These are phyloP conservation scores for Protonibea diacanthus DNA, from an alignment of 2,797 vertebrate species.

Conservation along the genomic window DNA sequence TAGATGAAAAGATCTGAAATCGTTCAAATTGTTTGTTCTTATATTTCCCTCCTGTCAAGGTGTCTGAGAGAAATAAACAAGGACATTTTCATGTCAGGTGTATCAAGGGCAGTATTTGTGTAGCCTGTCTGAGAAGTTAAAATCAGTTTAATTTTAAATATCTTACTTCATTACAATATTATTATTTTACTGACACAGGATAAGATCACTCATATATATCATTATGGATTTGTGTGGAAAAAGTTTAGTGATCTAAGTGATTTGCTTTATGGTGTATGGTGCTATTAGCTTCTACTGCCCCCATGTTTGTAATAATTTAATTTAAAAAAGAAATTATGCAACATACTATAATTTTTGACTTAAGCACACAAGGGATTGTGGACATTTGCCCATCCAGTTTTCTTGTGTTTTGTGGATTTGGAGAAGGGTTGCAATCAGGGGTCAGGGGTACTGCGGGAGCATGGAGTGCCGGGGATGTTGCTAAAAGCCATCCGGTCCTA, in stretches of 20 bases:
- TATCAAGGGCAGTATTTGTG: neutral
- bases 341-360: neutral
- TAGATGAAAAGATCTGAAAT: neutral
- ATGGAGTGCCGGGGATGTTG: neutral
- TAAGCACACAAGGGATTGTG: neutral
- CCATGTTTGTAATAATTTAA: neutral
- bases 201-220: neutral
- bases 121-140: neutral
- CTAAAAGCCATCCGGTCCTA: neutral
- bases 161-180: neutral
- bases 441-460: no score
- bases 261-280: neutral
- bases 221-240: neutral
- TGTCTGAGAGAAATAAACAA: neutral
- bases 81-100: neutral
- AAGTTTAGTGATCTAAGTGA: neutral
- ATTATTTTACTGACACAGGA: neutral
- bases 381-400: neutral
- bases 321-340: neutral
- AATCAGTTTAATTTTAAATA: neutral
- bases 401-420: neutral
- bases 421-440: neutral
- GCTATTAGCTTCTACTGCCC: neutral
- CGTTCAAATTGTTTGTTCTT: neutral
- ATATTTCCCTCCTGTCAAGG: neutral